Conservation (phyloP, 2,113 vertebrate species). For the Lepidothrix coronata region DNA sequence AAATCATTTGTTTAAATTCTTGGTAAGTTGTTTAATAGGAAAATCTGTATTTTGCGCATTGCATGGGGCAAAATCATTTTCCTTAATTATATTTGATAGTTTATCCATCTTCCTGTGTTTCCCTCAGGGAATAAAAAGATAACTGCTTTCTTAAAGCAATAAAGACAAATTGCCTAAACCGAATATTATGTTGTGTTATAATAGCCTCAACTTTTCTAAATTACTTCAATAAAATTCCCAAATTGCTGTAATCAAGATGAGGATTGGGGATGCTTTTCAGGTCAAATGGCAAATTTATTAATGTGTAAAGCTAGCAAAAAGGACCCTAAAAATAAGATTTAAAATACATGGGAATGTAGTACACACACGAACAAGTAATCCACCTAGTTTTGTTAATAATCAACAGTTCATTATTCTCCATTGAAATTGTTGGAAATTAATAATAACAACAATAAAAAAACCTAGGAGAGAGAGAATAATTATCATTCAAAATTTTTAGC, state of each 20-base stretch:
- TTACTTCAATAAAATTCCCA: constrained; percentile 23
- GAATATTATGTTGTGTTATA: neutral
- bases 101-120: neutral
- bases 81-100: constrained; percentile 1
- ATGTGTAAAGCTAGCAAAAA: neutral
- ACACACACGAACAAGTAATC: neutral
- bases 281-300: constrained; percentile 13
- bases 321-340: neutral
- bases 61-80: neutral
- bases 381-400: neutral
- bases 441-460: neutral
- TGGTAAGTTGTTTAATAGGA: neutral
- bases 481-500: neutral
- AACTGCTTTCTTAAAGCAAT: neutral
- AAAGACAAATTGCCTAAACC: neutral
- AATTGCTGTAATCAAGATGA: neutral
- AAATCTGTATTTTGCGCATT: neutral
- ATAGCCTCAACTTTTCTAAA: constrained; percentile 9
- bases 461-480: neutral
- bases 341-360: neutral
- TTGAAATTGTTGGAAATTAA: neutral
- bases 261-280: neutral
- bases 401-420: neutral
- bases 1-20: neutral
- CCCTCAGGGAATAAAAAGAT: neutral